These are phyloP conservation scores for Brassicogethes aeneus DNA, from an alignment of 2,888 invertebrate species.

Conservation along the genomic window DNA sequence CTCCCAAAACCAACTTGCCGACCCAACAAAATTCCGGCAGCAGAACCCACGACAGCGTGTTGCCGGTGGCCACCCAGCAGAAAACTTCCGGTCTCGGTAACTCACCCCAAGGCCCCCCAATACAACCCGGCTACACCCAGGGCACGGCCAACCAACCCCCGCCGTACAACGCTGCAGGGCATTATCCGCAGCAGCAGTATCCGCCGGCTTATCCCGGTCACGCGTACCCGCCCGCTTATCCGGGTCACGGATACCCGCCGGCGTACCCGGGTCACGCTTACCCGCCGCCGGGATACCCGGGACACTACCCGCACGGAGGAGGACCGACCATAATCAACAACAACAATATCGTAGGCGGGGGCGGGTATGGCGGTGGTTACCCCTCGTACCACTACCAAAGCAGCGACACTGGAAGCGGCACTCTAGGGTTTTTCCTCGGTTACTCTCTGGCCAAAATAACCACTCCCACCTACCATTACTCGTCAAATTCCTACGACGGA, in stretches of 20 bases:
- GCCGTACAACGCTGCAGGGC: too few relatives aligned
- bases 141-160: too few relatives aligned
- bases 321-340: slow-evolving; percentile 24
- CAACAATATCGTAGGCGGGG: slow-evolving; percentile 23
- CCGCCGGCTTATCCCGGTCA: neutral
- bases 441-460: slow-evolving; percentile 28
- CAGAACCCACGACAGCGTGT: too few relatives aligned
- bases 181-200: neutral
- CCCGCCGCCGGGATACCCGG: neutral
- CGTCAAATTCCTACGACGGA: slow-evolving; percentile 18
- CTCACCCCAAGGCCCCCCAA: too few relatives aligned
- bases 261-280: neutral
- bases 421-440: slow-evolving; percentile 30
- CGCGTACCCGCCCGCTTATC: neutral
- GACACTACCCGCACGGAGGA: slow-evolving; percentile 6
- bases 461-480: slow-evolving; percentile 26
- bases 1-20: neutral
- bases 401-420: slow-evolving; percentile 27
- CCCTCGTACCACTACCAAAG: slow-evolving; percentile 25
- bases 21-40: too few relatives aligned
- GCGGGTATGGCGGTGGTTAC: slow-evolving; percentile 14
- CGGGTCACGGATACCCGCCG: neutral
- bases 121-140: too few relatives aligned
- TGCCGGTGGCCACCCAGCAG: too few relatives aligned
- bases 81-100: too few relatives aligned